Evolutionary conservation across 2,113 vertebrate genomes (phyloP).

Genomic region (Cyprinodon variegatus): DNA sequence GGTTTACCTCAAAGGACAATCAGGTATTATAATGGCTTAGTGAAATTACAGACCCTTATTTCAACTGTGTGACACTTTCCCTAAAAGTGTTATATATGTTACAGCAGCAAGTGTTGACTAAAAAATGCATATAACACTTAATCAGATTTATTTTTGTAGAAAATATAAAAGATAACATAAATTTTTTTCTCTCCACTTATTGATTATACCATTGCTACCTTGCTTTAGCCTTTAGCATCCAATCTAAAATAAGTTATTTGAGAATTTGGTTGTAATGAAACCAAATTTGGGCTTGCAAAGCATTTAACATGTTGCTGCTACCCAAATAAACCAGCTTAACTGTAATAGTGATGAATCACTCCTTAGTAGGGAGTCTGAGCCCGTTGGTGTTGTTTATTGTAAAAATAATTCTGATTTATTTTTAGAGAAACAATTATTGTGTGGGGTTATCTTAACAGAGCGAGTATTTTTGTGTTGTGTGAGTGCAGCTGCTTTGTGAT

Average conservation of each 20-base stretch:
- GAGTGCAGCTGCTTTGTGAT: background rate
- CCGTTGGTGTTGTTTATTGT: conserved; percentile 1
- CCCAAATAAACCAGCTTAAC: conserved; percentile 1
- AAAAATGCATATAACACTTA: too few relatives aligned
- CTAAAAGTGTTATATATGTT: too few relatives aligned
- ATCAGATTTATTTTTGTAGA: too few relatives aligned
- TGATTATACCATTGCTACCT: background rate
- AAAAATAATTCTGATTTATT: conserved; percentile 6
- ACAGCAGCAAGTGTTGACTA: too few relatives aligned
- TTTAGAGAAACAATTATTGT: background rate
- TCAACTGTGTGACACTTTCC: too few relatives aligned
- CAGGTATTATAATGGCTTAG: background rate
- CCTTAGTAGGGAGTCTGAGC: conserved; percentile 14
- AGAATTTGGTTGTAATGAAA: background rate
- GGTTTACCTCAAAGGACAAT: background rate
- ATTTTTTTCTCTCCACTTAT: background rate
- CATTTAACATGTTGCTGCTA: conserved; percentile 7
- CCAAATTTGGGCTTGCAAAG: background rate
- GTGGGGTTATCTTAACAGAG: too few relatives aligned
- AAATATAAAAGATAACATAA: too few relatives aligned
- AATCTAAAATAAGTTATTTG: background rate
- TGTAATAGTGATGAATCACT: conserved; percentile 25
- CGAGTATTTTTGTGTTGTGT: background rate
- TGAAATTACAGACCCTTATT: background rate
- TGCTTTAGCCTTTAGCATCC: background rate